Base-by-base conservation (phyloP, 2,888 invertebrate genomes). In the Cecidostiba fungosa region DNA sequence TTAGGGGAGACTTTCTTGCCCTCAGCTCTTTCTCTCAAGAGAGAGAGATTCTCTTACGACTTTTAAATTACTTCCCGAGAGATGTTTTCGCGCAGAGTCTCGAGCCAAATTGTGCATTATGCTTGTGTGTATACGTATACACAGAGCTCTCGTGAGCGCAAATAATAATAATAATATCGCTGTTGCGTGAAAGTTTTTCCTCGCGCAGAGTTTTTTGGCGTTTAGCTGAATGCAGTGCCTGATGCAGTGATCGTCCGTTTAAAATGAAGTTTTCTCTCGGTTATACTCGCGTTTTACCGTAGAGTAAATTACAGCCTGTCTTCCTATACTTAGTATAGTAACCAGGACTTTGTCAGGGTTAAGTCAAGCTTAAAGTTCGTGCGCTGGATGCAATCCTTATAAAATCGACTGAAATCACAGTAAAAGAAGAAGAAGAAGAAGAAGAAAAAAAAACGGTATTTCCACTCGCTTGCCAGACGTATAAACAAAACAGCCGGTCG, bases 1-100 rank as follows among this genome's bases (percentile, higher is more conserved):
- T 77, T 77, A 83, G 36, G 26, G 54, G 43, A 12, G 74, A 73
- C 62, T 82, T 82, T 82, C 76, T 77, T 69, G 36, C 54, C 8
- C 50, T 23, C n/a, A n/a, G n/a, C 23, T 12, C 66, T 29, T 26
- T 29, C 14, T 3, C 54, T 4, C 19, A 54, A 6, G 26, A 62
- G 26, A 23, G 39, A 16, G 29, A 26, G 5, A 72, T 62, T 54
- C 62, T 23, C 83, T 84, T 84, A 78, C 47, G 72, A 78, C 78
- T 84, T 77, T 84, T 78, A 78, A 84, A 84, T 78, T 73, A 84
- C 78, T 62, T 69, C 77, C 73, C 47, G 72, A 43, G 66, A 16
- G 32, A 66, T 36, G 66, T n/a, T 70, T 32, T 23, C 54, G 32
- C 12, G 59, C 77, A 4, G 2, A 50, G 26, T 72, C 72, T 16